Evolutionary conservation across 2,113 vertebrate species (phyloP).

Genomic region (Eonycteris spelaea): DNA sequence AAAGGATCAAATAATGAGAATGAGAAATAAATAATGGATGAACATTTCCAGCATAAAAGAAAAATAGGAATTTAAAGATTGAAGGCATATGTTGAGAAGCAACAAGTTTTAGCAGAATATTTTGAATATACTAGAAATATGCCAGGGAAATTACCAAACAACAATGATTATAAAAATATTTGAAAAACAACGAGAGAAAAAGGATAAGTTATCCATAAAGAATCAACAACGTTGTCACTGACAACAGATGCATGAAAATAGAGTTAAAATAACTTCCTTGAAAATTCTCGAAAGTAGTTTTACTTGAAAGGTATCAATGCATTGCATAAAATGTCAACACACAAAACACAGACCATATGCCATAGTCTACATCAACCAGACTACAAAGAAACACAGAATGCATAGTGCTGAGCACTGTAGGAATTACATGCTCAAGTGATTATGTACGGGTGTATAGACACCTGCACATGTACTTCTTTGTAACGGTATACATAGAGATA

Average conservation of each 20-base stretch:
- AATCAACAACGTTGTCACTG: background rate
- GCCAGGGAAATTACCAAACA: background rate
- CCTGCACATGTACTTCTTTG: background rate
- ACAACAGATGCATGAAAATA: background rate
- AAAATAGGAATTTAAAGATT: background rate
- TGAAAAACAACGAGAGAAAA: background rate
- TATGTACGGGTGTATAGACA: background rate
- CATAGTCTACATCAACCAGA: background rate
- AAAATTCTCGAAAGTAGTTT: conserved; percentile 9
- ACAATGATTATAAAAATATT: background rate
- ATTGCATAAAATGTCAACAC: background rate
- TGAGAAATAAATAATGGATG: background rate
- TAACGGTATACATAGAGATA: background rate
- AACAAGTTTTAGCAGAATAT: background rate
- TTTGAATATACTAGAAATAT: background rate
- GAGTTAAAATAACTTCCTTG: background rate
- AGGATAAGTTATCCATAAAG: background rate
- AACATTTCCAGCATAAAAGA: background rate
- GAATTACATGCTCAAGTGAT: background rate
- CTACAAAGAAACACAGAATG: background rate
- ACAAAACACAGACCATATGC: background rate
- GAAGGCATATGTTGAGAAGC: background rate
- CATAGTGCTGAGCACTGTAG: background rate
- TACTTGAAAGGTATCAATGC: background rate
- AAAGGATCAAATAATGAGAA: background rate